A percentile compares a stretch with the other conserved stretches of the same genome.
These are phyloP conservation scores for Danionella dracula DNA, from an alignment of 2,797 vertebrate species.

Conservation along the genomic window DNA sequence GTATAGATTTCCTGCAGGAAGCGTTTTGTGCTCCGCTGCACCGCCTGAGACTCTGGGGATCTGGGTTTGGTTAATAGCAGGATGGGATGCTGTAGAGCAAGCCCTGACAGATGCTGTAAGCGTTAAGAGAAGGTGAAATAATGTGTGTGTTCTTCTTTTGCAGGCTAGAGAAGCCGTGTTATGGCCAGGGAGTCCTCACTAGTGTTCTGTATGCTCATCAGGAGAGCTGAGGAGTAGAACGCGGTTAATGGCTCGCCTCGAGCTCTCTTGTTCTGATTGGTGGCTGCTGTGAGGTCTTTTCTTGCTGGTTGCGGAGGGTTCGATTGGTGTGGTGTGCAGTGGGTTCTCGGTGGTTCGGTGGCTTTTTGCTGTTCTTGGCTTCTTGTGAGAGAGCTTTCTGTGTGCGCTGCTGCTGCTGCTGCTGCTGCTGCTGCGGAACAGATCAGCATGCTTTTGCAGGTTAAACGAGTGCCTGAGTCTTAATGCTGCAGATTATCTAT, in stretches of 20 bases:
- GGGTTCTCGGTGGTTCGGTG: slow-evolving; percentile 1
- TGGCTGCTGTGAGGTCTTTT: not conserved
- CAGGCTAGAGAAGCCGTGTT: slow-evolving; percentile 46
- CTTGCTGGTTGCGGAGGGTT: not conserved
- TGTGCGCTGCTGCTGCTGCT: not conserved
- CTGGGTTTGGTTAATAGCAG: not conserved
- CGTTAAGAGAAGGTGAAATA: slow-evolving; percentile 22
- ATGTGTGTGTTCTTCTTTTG: slow-evolving; percentile 45
- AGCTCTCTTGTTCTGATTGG: not conserved
- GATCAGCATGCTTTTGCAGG: too few relatives aligned
- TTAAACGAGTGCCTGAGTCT: too few relatives aligned
- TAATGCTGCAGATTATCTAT: too few relatives aligned
- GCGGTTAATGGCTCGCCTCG: not conserved
- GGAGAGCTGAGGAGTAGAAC: slow-evolving; percentile 7
- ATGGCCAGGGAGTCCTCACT: slow-evolving; percentile 41
- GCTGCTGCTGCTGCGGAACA: too few relatives aligned
- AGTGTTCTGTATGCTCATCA: slow-evolving; percentile 34
- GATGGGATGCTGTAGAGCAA: not conserved
- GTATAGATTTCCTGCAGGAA: not conserved
- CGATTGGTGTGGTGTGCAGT: not conserved
- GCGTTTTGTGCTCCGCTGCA: not conserved
- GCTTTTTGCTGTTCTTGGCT: slow-evolving; percentile 32
- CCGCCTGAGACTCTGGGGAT: too few relatives aligned
- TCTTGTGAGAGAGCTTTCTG: slow-evolving; percentile 11
- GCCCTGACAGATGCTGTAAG: not conserved